Evolutionary conservation across 2,113 vertebrate species (phyloP).

Genomic region (Eleginops maclovinus): DNA sequence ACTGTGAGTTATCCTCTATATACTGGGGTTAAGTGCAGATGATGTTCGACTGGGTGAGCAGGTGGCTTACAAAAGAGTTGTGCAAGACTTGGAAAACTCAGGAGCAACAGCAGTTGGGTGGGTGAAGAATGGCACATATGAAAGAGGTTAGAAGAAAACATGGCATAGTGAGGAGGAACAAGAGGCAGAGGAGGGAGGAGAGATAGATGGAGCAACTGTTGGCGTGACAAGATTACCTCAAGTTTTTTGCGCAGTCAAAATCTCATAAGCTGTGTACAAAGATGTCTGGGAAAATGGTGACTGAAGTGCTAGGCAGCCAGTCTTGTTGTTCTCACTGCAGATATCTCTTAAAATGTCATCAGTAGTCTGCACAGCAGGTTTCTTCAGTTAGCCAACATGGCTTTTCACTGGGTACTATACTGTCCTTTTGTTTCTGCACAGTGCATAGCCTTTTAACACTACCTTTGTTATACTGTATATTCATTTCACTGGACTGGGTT

Average conservation of each 20-base stretch:
- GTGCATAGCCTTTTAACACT: not conserved
- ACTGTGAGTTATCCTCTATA: not conserved
- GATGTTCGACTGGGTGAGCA: not conserved
- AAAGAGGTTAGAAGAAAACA: constrained; percentile 13
- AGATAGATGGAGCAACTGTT: constrained; percentile 47
- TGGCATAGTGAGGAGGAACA: not conserved
- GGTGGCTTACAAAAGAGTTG: not conserved
- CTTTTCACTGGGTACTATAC: not conserved
- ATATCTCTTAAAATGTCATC: constrained; percentile 21
- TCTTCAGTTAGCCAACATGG: not conserved
- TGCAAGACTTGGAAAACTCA: not conserved
- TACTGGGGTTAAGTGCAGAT: not conserved
- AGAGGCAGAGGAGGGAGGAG: constrained; percentile 35
- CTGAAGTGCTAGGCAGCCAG: not conserved
- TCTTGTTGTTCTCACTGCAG: constrained; percentile 29
- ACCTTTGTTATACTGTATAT: not conserved
- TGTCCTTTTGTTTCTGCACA: constrained; percentile 8
- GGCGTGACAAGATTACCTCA: constrained; percentile 49
- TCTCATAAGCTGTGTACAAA: constrained; percentile 48
- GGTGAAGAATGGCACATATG: constrained; percentile 2
- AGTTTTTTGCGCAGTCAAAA: constrained; percentile 50
- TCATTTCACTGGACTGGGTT: not conserved
- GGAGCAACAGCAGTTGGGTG: not conserved
- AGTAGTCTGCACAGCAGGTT: constrained; percentile 3
- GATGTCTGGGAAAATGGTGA: constrained; percentile 33